These are phyloP conservation scores for Melanotus villosus DNA, from an alignment of 2,888 invertebrate species.

Conservation along the genomic window DNA sequence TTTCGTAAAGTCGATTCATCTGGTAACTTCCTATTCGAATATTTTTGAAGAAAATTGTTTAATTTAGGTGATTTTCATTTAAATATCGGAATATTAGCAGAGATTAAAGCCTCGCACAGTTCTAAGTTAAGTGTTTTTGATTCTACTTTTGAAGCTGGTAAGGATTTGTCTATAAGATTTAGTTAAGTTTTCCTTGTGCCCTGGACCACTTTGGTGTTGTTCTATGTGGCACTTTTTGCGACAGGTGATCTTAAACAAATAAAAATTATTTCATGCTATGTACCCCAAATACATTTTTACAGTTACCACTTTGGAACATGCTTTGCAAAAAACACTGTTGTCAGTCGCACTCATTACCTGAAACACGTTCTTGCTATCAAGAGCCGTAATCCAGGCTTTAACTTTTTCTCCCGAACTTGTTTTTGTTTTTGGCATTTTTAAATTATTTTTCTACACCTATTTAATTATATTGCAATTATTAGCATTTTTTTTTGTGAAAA, in stretches of 20 bases:
- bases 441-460: too few species aligned
- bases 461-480: too few species aligned
- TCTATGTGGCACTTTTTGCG: neutral
- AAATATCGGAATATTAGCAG: neutral
- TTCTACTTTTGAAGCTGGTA: neutral
- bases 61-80: neutral
- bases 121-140: neutral
- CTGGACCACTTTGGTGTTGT: neutral
- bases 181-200: neutral
- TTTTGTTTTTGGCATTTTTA: neutral
- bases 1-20: neutral
- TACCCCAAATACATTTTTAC: slow-evolving; percentile 1
- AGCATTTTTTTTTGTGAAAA: too few species aligned
- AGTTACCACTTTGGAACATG: neutral
- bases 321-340: neutral
- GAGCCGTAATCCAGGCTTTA: slow-evolving; percentile 1
- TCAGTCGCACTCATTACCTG: slow-evolving; percentile 11
- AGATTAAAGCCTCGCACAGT: neutral
- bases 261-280: neutral
- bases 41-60: neutral
- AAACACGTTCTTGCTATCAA: slow-evolving; percentile 12
- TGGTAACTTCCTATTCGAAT: neutral
- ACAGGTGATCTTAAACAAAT: slow-evolving; percentile 1
- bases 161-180: neutral
- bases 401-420: neutral